Evolutionary conservation across 1,140 invertebrate species (phyloP), one percentile per base, ranked within the genome.

Genomic region (Aricia agestis): DNA sequence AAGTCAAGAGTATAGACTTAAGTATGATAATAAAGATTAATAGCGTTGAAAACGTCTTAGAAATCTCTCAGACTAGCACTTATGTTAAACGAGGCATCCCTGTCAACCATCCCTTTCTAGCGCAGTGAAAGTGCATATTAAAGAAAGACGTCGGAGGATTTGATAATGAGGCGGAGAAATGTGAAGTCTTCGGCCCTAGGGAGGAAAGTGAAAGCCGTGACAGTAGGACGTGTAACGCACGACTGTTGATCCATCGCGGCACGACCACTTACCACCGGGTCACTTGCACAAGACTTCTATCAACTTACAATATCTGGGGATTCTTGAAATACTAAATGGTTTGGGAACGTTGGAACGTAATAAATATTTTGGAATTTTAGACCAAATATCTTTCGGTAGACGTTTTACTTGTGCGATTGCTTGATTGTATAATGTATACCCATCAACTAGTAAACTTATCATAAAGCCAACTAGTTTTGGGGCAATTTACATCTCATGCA

Each of bases 81-180:
- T 36, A 67, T 31, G 15, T 59, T 18, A 63, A 25, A 63, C 18
- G 45, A 41, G 58, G 41, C 65, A 70, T 15, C 73, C 70, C 76
- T 77, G 65, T 13, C 69, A 32, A 67, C 70, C 70, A 58, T 82
- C 79, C 74, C 76, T 75, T 73, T 82, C 72, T 71, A 65, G 68
- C 76, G 52, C 63, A 72, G 78, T 80, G 77, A 82, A 79, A 79
- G 79, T 77, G 70, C 58, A 68, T 73, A 63, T 70, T 68, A 72
- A 77, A 83, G 71, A 59, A 77, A 78, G 81, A 76, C 76, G 74
- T 68, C 72, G 42, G 72, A 67, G 72, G 75, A 76, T 72, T 82
- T 76, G 77, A 77, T 83, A 83, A 85, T 85, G 78, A 83, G 76
- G 67, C 65, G 75, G 75, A 77, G 79, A 83, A 85, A 82, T 79